These are phyloP conservation scores for Zygothrica quintamaculata DNA, from an alignment of 2,888 invertebrate genomes.

Conservation along the genomic window DNA sequence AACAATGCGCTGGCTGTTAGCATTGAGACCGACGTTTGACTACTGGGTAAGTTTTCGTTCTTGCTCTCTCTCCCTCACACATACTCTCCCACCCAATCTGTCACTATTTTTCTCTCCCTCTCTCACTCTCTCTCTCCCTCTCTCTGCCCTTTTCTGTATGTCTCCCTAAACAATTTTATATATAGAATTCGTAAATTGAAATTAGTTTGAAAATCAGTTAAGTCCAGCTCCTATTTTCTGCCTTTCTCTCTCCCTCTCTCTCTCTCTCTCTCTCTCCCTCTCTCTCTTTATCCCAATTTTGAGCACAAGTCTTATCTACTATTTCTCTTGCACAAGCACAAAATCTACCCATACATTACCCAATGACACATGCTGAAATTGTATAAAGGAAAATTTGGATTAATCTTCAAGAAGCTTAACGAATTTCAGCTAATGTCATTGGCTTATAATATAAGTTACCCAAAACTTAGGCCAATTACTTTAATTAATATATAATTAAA, in stretches of 20 bases:
- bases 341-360: constrained; percentile 1
- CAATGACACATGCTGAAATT: constrained; percentile 28
- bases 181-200: too few species aligned
- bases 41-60: constrained; percentile 89
- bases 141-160: constrained; percentile 14
- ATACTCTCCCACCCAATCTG: constrained; percentile 10
- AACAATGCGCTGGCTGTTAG: constrained; percentile 94
- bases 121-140: constrained; percentile 14
- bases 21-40: constrained; percentile 98
- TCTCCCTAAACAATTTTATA: too few species aligned
- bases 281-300: constrained; percentile 6
- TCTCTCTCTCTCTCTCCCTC: constrained; percentile 24
- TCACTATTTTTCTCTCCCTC: constrained; percentile 16
- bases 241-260: constrained; percentile 1
- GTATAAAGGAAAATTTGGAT: background rate
- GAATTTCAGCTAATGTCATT: constrained; percentile 33
- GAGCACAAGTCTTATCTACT: constrained; percentile 39
- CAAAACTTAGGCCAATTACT: background rate
- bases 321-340: constrained; percentile 41
- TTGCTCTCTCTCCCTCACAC: constrained; percentile 14
- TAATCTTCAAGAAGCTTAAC: too few species aligned
- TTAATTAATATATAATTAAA: too few species aligned
- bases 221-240: too few species aligned
- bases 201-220: too few species aligned
- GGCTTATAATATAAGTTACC: constrained; percentile 8